phyloP scores from a whole-genome alignment of 2,888 invertebrate species.

The Amphipyra berbera region DNA sequence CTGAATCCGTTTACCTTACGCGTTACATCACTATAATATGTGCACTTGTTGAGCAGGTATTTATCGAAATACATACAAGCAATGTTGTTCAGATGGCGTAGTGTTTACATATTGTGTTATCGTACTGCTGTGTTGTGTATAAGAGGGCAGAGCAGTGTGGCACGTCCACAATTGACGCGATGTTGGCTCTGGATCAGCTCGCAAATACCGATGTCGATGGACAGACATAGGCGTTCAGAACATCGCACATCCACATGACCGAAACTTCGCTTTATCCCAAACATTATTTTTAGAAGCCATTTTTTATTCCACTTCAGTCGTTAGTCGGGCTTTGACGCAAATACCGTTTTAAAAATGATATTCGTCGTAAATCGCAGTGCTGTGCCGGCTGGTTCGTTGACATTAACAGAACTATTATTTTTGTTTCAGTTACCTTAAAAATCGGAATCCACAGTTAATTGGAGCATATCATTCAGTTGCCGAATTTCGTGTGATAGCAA shows the following conservation, averaged over 20 bases:
- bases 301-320: conserved; percentile 83
- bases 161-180: conserved; percentile 77
- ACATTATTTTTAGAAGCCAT: conserved; percentile 80
- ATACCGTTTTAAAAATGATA: conserved; percentile 72
- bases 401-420: conserved; percentile 66
- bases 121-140: conserved; percentile 67
- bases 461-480: conserved; percentile 83
- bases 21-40: conserved; percentile 60
- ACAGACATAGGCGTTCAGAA: conserved; percentile 63
- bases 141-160: conserved; percentile 68
- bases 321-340: conserved; percentile 79
- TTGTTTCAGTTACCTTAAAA: conserved; percentile 87
- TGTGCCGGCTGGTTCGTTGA: conserved; percentile 47
- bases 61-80: conserved; percentile 69
- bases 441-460: conserved; percentile 75
- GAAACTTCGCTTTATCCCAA: conserved; percentile 76
- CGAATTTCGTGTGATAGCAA: conserved; percentile 66
- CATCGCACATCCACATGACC: conserved; percentile 81
- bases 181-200: conserved; percentile 81
- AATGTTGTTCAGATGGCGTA: conserved; percentile 68
- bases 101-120: conserved; percentile 83
- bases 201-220: conserved; percentile 69
- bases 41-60: conserved; percentile 62
- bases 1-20: conserved; percentile 57
- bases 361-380: conserved; percentile 60